These are phyloP conservation scores for Spizella passerina DNA, from an alignment of 2,797 vertebrate genomes.

Conservation along the genomic window DNA sequence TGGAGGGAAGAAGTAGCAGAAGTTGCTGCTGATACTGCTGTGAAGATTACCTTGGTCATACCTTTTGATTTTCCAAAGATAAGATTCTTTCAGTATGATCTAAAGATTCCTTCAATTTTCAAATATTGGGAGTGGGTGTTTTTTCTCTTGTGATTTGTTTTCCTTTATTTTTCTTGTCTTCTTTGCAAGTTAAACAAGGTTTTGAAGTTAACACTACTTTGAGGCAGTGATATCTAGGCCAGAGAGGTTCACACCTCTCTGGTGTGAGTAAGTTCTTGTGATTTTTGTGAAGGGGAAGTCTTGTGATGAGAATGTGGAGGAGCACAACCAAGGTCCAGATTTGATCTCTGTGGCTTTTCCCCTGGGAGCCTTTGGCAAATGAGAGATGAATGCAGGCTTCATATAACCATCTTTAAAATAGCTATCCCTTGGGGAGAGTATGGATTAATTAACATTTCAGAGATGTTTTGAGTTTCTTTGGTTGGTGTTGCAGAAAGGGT, in stretches of 20 bases:
- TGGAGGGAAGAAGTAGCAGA: neutral
- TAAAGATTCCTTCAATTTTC: neutral
- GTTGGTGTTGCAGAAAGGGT: neutral
- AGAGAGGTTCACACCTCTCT: slow-evolving; percentile 24
- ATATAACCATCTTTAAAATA: slow-evolving; percentile 38
- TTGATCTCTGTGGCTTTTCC: neutral
- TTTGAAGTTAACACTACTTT: slow-evolving; percentile 44
- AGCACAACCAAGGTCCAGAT: neutral
- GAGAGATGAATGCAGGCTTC: neutral
- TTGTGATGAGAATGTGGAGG: neutral
- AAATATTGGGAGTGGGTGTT: neutral
- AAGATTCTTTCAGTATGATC: neutral
- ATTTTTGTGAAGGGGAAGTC: slow-evolving; percentile 7
- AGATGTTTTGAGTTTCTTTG: slow-evolving; percentile 5
- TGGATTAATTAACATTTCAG: slow-evolving; percentile 65
- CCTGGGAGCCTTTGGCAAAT: neutral
- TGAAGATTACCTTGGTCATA: neutral
- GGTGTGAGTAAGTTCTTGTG: neutral
- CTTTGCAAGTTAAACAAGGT: slow-evolving; percentile 10
- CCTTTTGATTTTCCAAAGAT: neutral
- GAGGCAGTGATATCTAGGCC: slow-evolving; percentile 41
- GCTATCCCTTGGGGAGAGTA: neutral
- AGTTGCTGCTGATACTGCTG: neutral
- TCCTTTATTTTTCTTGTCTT: slow-evolving; percentile 3
- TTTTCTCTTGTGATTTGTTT: neutral